These are phyloP conservation scores for Marisa cornuarietis DNA, from an alignment of 1,140 invertebrate genomes.

Conservation along the genomic window DNA sequence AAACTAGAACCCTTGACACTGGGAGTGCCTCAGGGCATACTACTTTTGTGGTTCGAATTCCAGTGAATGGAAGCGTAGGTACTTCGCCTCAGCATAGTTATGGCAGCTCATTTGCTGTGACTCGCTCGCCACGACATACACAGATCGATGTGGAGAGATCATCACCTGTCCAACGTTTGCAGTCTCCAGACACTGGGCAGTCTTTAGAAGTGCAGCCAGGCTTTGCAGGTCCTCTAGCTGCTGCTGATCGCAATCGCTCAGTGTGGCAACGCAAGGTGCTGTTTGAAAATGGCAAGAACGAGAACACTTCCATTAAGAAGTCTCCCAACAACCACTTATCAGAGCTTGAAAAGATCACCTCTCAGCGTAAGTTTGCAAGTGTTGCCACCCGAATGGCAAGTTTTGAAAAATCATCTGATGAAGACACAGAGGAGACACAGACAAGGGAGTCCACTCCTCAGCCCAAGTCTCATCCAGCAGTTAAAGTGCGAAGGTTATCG, in stretches of 20 bases:
- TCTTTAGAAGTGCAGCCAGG: slow-evolving; percentile 14
- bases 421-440: slow-evolving; percentile 10
- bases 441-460: slow-evolving; percentile 14
- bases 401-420: slow-evolving; percentile 49
- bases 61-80: slow-evolving; percentile 21
- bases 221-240: neutral
- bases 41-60: slow-evolving; percentile 40
- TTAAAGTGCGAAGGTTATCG: slow-evolving; percentile 35
- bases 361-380: slow-evolving; percentile 52
- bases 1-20: neutral
- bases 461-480: slow-evolving; percentile 24
- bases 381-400: slow-evolving; percentile 47
- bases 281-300: slow-evolving; percentile 51
- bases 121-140: slow-evolving; percentile 45
- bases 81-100: slow-evolving; percentile 30
- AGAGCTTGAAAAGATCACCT: slow-evolving; percentile 57
- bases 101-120: slow-evolving; percentile 55
- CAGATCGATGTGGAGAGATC: slow-evolving; percentile 48
- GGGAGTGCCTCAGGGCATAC: slow-evolving; percentile 8
- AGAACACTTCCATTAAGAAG: slow-evolving; percentile 26
- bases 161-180: neutral
- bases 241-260: slow-evolving; percentile 25
- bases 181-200: slow-evolving; percentile 12
- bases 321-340: slow-evolving; percentile 46
- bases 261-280: slow-evolving; percentile 56